Conservation (phyloP, 2,113 vertebrate genomes). For the Clinocottus analis region DNA sequence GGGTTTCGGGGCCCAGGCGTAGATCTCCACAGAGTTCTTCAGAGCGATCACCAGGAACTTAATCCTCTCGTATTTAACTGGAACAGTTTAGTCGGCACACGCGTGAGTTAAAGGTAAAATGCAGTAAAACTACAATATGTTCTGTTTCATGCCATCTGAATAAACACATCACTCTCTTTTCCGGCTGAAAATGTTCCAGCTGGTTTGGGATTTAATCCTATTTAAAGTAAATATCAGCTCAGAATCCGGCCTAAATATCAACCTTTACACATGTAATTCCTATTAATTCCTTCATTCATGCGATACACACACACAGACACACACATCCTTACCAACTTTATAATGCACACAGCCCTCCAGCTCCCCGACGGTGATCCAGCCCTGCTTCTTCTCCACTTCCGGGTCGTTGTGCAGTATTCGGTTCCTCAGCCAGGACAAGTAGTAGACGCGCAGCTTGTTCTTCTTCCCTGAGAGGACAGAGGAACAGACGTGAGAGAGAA, state of each 20-base stretch:
- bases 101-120: background rate
- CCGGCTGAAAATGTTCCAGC: background rate
- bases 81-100: background rate
- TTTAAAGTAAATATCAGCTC: background rate
- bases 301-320: background rate
- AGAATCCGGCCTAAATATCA: background rate
- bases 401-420: constrained; percentile 98
- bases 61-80: constrained; percentile 98
- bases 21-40: constrained; percentile 98
- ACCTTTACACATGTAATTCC: background rate
- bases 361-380: constrained; percentile 97
- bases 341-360: constrained; percentile 98
- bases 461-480: constrained; percentile 88
- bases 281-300: background rate
- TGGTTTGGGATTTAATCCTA: background rate
- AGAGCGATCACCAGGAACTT: constrained; percentile 98
- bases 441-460: constrained; percentile 97
- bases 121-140: background rate
- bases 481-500: background rate
- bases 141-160: background rate
- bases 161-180: background rate
- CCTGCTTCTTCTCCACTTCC: constrained; percentile 98
- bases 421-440: constrained; percentile 98
- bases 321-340: constrained; percentile 92
- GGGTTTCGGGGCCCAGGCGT: constrained; percentile 98